phyloP scores from a whole-genome alignment of 1,140 invertebrate species.

The Solenopsis invicta region DNA sequence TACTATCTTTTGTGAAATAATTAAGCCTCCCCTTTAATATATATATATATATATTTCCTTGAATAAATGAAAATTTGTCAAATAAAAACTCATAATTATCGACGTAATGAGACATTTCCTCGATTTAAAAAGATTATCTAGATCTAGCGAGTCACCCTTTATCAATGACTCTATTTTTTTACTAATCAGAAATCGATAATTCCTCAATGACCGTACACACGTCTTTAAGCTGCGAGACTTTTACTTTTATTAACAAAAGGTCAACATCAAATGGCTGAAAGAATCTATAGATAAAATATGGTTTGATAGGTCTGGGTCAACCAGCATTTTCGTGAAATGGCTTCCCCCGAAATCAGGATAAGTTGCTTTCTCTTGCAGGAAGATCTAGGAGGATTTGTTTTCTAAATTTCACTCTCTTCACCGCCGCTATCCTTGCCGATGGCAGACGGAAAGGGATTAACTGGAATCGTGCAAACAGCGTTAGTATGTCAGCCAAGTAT shows the following conservation, averaged over 20 bases:
- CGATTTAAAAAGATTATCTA: constrained; percentile 3
- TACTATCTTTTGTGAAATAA: neutral
- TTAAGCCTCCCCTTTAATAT: neutral
- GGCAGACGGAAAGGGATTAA: neutral
- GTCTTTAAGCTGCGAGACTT: neutral
- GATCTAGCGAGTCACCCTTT: neutral
- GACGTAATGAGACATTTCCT: neutral
- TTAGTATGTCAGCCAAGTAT: neutral
- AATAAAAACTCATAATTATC: neutral
- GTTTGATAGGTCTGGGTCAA: constrained; percentile 9
- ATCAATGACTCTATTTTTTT: neutral
- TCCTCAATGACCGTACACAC: neutral
- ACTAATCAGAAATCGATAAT: neutral
- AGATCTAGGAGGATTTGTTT: constrained; percentile 14
- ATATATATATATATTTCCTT: neutral
- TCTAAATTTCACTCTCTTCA: constrained; percentile 27
- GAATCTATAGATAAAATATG: constrained; percentile 21
- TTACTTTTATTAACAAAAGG: neutral
- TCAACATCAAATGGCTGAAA: neutral
- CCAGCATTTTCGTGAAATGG: neutral
- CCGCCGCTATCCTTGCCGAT: neutral
- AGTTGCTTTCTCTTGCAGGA: neutral
- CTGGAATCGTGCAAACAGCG: constrained; percentile 40
- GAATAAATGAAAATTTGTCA: neutral
- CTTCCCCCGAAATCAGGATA: neutral